Percentiles rank a stretch among this genome's conserved stretches.
Conservation (phyloP, 2,113 vertebrate genomes). For the Phaetusa simplex region DNA sequence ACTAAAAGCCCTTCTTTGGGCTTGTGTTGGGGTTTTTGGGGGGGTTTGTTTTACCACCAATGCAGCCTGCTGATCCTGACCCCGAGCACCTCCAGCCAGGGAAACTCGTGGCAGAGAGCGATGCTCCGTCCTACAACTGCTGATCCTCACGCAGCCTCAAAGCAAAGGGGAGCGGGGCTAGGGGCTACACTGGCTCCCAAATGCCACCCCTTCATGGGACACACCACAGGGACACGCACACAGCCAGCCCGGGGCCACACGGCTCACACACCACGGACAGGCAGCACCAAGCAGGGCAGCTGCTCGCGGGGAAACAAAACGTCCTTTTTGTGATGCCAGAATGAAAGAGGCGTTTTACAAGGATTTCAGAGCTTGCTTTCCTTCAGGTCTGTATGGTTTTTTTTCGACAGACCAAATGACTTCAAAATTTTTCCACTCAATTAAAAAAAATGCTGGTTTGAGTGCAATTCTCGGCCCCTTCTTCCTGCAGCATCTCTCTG, state of each 20-base stretch:
- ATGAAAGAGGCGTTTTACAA: slow-evolving; percentile 46
- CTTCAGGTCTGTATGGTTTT: neutral
- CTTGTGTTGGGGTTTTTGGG: neutral
- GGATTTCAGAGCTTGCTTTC: neutral
- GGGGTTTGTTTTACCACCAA: neutral
- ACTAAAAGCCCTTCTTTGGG: neutral
- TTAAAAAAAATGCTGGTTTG: neutral
- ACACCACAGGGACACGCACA: neutral
- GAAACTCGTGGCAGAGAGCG: rapidly evolving
- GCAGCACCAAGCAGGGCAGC: neutral
- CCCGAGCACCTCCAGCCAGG: neutral
- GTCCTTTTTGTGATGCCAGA: slow-evolving; percentile 16
- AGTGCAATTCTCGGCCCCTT: neutral
- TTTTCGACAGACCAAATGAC: neutral
- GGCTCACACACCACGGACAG: rapidly evolving
- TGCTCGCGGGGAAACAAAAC: neutral
- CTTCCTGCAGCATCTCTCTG: neutral
- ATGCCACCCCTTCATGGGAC: neutral
- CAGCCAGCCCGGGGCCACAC: neutral
- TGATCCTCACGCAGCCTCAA: neutral
- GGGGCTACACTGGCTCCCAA: neutral
- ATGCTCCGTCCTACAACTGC: neutral
- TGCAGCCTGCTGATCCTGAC: neutral
- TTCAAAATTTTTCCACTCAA: slow-evolving; percentile 27
- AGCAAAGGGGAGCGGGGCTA: rapidly evolving